Conservation (phyloP, 1,140 invertebrate genomes). For the Rhyzopertha dominica region DNA sequence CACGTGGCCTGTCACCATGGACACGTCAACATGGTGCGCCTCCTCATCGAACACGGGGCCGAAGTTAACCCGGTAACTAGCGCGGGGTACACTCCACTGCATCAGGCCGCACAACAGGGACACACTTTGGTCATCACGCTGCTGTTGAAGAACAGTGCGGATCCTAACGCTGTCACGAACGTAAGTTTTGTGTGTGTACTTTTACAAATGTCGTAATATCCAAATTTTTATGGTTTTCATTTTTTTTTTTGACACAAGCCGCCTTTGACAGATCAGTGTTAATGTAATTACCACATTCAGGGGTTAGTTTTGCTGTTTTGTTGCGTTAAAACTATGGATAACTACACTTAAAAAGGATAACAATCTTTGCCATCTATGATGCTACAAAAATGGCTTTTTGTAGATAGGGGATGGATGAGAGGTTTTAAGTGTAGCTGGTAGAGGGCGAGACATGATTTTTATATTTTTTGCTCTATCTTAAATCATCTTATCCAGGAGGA, state of each 20-base stretch:
- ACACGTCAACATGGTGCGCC: slow-evolving; percentile 90
- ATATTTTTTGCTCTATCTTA: too few species aligned
- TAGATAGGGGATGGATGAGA: too few species aligned
- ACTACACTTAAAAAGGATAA: too few species aligned
- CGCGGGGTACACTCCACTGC: slow-evolving; percentile 94
- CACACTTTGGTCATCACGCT: slow-evolving; percentile 93
- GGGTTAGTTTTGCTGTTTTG: background rate
- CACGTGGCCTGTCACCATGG: slow-evolving; percentile 97
- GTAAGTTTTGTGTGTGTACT: slow-evolving; percentile 59
- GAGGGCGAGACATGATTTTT: too few species aligned
- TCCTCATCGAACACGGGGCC: slow-evolving; percentile 79
- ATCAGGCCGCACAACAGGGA: slow-evolving; percentile 97
- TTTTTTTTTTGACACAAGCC: background rate
- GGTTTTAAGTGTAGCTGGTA: too few species aligned
- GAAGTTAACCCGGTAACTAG: slow-evolving; percentile 65
- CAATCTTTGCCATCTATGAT: too few species aligned
- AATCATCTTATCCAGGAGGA: too few species aligned
- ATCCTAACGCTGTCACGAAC: slow-evolving; percentile 89
- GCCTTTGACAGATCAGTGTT: background rate
- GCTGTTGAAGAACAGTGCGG: slow-evolving; percentile 88
- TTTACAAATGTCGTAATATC: background rate
- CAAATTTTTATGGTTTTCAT: background rate
- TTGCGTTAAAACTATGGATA: too few species aligned
- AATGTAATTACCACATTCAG: background rate
- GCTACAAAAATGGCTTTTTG: too few species aligned